Percentiles rank a stretch among this genome's conserved stretches.
Evolutionary conservation across 2,797 vertebrate species (phyloP).

Genomic region (Acipenser transmontanus): DNA sequence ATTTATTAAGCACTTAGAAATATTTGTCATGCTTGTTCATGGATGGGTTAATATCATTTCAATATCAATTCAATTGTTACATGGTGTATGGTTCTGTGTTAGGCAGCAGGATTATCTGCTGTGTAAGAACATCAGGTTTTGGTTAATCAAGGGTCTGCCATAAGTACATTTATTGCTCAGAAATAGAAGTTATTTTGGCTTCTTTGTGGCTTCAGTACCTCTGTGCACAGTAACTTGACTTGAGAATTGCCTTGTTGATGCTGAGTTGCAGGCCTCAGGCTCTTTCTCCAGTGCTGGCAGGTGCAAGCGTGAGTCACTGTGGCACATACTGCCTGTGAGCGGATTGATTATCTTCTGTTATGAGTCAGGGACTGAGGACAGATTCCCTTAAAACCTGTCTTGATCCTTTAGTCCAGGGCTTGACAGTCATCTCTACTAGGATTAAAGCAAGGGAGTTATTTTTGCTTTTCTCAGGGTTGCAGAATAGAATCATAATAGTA

Average conservation of each 20-base stretch:
- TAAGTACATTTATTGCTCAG: background rate
- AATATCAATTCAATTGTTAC: too few species aligned
- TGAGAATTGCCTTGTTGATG: background rate
- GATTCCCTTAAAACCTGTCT: constrained; percentile 45
- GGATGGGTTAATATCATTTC: too few species aligned
- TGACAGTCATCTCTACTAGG: background rate
- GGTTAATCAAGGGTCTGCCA: too few species aligned
- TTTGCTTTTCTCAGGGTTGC: background rate
- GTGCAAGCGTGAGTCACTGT: background rate
- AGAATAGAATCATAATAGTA: too few species aligned
- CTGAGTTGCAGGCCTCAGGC: background rate
- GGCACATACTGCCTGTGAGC: background rate
- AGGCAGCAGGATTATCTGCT: too few species aligned
- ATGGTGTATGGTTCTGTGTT: too few species aligned
- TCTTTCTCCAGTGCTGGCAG: background rate
- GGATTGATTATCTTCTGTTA: background rate
- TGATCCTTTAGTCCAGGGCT: background rate
- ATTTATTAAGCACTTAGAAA: too few species aligned
- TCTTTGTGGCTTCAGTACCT: background rate
- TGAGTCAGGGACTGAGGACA: constrained; percentile 33
- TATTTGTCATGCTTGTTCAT: too few species aligned
- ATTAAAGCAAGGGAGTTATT: background rate
- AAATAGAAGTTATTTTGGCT: background rate
- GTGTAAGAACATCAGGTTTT: too few species aligned
- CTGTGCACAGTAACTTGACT: background rate